phyloP scores from a whole-genome alignment of 2,888 invertebrate species.

The Pseudoips prasinana region DNA sequence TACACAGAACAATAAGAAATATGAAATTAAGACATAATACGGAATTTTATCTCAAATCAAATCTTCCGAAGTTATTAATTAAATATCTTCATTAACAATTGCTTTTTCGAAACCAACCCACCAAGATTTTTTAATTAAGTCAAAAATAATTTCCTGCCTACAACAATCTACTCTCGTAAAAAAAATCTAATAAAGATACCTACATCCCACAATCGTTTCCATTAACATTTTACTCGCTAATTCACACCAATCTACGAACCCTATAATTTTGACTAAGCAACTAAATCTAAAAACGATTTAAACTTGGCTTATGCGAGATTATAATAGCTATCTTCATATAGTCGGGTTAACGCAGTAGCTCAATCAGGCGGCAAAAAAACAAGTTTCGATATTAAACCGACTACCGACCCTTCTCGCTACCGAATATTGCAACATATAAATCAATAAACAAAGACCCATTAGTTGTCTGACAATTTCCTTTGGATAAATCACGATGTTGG shows the following conservation, averaged over 20 bases:
- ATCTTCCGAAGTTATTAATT: background rate
- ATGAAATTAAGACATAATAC: background rate
- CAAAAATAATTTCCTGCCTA: constrained; percentile 42
- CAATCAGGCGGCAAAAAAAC: constrained; percentile 60
- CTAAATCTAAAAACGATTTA: constrained; percentile 46
- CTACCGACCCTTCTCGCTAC: constrained; percentile 68
- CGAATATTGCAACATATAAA: constrained; percentile 77
- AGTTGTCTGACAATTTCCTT: constrained; percentile 79
- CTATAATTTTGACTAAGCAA: constrained; percentile 53
- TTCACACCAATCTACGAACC: constrained; percentile 57
- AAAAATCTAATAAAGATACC: constrained; percentile 53
- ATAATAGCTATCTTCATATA: constrained; percentile 35
- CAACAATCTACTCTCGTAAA: constrained; percentile 28
- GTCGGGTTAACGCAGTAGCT: constrained; percentile 58
- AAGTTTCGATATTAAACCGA: constrained; percentile 55
- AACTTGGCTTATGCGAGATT: constrained; percentile 16
- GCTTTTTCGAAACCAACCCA: constrained; percentile 18
- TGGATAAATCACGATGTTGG: constrained; percentile 71
- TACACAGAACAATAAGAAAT: too few relatives aligned
- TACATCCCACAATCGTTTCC: constrained; percentile 53
- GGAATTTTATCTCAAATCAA: background rate
- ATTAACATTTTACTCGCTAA: constrained; percentile 64
- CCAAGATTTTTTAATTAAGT: constrained; percentile 31
- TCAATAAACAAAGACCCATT: constrained; percentile 80
- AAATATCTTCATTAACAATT: background rate